These are phyloP conservation scores for Myotis davidii DNA, from an alignment of 2,113 vertebrate species.

Conservation along the genomic window DNA sequence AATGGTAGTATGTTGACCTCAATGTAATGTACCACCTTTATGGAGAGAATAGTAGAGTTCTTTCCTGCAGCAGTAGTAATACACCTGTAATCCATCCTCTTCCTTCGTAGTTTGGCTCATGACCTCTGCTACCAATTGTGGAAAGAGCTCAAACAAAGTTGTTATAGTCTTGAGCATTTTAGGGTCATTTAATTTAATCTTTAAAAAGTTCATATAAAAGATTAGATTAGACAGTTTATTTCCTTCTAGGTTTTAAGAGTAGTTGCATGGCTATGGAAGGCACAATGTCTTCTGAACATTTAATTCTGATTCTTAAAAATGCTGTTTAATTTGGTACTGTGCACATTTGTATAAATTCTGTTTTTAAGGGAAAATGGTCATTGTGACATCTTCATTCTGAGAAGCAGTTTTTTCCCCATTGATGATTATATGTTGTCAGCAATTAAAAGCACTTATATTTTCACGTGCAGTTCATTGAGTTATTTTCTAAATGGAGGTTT, in stretches of 20 bases:
- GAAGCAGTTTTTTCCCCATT: neutral
- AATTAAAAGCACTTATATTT: neutral
- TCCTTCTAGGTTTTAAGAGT: conserved; percentile 6
- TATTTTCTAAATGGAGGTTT: conserved; percentile 29
- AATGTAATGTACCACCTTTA: neutral
- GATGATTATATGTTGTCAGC: neutral
- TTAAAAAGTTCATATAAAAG: neutral
- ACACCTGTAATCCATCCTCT: neutral
- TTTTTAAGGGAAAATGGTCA: conserved; percentile 10
- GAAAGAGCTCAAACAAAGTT: neutral
- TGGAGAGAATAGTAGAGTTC: neutral
- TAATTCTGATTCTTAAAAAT: conserved; percentile 53
- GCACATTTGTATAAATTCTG: neutral
- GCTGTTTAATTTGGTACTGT: neutral
- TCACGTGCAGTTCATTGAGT: neutral
- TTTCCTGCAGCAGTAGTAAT: neutral
- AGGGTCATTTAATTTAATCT: neutral
- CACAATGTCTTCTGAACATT: neutral
- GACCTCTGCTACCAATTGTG: neutral
- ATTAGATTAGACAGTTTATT: neutral
- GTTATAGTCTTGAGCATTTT: neutral
- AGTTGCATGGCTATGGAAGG: neutral
- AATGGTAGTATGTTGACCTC: neutral
- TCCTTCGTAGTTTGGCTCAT: neutral
- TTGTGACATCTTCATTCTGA: neutral